Evolutionary conservation across 2,888 invertebrate genomes (phyloP).

Genomic region (Eupithecia centaureata): DNA sequence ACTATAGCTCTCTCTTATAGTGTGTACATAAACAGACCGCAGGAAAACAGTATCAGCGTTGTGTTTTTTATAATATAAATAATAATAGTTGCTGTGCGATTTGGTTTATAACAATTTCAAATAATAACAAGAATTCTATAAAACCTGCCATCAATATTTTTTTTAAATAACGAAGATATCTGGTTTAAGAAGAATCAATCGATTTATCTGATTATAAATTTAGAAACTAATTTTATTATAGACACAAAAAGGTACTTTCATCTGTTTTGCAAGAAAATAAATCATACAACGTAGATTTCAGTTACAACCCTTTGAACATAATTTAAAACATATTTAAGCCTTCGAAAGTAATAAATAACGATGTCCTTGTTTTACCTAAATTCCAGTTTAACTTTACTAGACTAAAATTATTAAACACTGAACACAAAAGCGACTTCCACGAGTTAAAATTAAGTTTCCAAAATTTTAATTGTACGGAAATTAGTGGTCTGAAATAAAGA

Average conservation of each 20-base stretch:
- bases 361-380: background rate
- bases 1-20: too few species aligned
- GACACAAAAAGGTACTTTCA: background rate
- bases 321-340: background rate
- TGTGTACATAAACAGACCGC: too few species aligned
- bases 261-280: background rate
- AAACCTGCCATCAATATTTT: conserved; percentile 8
- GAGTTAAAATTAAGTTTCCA: background rate
- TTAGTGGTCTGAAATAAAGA: background rate
- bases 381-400: background rate
- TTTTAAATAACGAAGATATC: background rate
- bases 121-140: conserved; percentile 12
- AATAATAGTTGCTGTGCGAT: background rate
- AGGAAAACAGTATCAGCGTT: too few species aligned
- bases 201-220: background rate
- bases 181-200: background rate
- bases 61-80: background rate
- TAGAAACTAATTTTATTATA: background rate
- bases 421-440: background rate
- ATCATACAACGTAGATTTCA: background rate
- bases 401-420: background rate
- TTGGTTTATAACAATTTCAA: conserved; percentile 10
- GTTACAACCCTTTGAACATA: background rate
- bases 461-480: conserved; percentile 5
- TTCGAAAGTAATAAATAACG: background rate